Evolutionary conservation across 2,888 invertebrate species (phyloP).

Genomic region (Platerodrilus igneus): DNA sequence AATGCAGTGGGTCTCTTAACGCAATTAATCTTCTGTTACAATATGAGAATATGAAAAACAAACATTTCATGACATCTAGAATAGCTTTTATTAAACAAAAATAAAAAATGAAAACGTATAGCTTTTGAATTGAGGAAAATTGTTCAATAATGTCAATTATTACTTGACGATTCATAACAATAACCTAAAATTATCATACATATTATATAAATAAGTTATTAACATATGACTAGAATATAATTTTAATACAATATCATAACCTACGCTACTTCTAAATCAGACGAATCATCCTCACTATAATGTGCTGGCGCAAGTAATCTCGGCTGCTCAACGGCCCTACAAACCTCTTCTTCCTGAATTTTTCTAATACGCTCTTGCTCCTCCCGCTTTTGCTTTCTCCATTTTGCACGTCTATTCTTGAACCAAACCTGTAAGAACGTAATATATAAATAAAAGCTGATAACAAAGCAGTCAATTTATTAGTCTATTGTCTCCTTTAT

Average conservation of each 20-base stretch:
- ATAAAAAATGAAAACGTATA: too few relatives aligned
- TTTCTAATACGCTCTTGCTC: conserved; percentile 78
- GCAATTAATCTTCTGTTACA: too few relatives aligned
- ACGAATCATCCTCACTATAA: conserved; percentile 70
- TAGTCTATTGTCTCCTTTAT: conserved; percentile 15
- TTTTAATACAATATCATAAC: background rate
- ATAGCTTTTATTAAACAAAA: too few relatives aligned
- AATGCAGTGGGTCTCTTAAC: too few relatives aligned
- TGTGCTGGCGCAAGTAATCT: conserved; percentile 31
- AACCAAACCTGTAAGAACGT: conserved; percentile 91
- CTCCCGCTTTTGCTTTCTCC: conserved; percentile 92
- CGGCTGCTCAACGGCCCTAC: conserved; percentile 42
- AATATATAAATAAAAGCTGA: conserved; percentile 5
- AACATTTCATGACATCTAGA: too few relatives aligned
- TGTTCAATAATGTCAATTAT: too few relatives aligned
- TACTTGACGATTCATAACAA: too few relatives aligned
- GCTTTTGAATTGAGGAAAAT: too few relatives aligned
- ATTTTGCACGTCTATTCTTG: conserved; percentile 92
- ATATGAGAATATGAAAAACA: too few relatives aligned
- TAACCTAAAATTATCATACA: too few relatives aligned
- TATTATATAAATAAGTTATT: background rate
- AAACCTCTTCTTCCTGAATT: conserved; percentile 70
- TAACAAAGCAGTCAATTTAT: conserved; percentile 17
- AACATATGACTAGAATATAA: conserved; percentile 5
- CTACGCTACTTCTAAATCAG: conserved; percentile 77